These are phyloP conservation scores for Poeciliopsis retropinna DNA, from an alignment of 2,113 vertebrate species.

Conservation along the genomic window DNA sequence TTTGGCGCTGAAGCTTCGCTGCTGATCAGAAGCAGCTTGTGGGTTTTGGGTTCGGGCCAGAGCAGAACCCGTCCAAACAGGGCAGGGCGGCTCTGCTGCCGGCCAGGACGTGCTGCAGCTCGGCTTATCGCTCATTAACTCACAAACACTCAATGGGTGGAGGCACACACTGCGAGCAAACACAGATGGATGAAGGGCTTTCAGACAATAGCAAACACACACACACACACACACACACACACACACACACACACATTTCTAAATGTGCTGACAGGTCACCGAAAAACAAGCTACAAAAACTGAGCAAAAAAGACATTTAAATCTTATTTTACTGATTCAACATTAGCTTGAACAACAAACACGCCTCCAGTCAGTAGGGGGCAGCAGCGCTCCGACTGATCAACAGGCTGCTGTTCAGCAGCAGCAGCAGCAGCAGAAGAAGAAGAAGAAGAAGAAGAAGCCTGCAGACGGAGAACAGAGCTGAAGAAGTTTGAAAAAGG, in stretches of 20 bases:
- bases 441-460: too few relatives aligned
- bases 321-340: too few relatives aligned
- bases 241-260: background rate
- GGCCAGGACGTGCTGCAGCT: constrained; percentile 38
- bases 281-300: too few relatives aligned
- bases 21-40: constrained; percentile 59
- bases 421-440: too few relatives aligned
- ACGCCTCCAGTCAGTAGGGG: too few relatives aligned
- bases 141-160: constrained; percentile 16
- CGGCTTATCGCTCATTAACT: constrained; percentile 44
- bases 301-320: too few relatives aligned
- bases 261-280: too few relatives aligned
- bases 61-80: constrained; percentile 60
- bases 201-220: constrained; percentile 21
- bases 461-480: too few relatives aligned
- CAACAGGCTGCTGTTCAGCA: too few relatives aligned
- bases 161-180: constrained; percentile 10
- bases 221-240: background rate
- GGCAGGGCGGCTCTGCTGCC: constrained; percentile 17
- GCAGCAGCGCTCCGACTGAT: too few relatives aligned
- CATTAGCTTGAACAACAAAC: too few relatives aligned
- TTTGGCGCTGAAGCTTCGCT: constrained; percentile 52
- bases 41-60: constrained; percentile 56
- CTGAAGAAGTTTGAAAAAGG: too few relatives aligned
- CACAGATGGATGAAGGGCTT: constrained; percentile 18